A percentile compares a stretch with the other conserved stretches of the same genome.
These are phyloP conservation scores for Aegithalos caudatus DNA, from an alignment of 2,113 vertebrate species.

Conservation along the genomic window DNA sequence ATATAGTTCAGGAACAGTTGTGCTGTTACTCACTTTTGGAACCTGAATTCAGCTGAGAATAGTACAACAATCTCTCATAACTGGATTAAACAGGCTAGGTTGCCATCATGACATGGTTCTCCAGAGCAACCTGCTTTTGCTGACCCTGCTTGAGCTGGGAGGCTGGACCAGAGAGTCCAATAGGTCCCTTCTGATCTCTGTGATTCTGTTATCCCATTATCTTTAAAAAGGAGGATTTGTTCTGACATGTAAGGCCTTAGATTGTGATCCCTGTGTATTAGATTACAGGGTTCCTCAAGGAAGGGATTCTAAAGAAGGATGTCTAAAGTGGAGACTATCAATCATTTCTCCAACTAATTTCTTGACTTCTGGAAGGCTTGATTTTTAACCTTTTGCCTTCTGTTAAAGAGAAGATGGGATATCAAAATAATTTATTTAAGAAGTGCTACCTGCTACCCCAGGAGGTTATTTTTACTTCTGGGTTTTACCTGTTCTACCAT, in stretches of 20 bases:
- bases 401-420: not conserved
- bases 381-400: not conserved
- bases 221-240: not conserved
- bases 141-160: not conserved
- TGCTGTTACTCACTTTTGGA: not conserved
- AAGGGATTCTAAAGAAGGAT: not conserved
- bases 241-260: not conserved
- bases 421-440: not conserved
- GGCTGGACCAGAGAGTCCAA: not conserved
- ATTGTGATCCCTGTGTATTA: not conserved
- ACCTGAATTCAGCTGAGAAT: not conserved
- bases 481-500: not conserved
- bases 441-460: not conserved
- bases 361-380: not conserved
- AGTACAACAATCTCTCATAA: not conserved
- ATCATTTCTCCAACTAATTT: not conserved
- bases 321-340: not conserved
- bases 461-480: not conserved
- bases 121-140: not conserved
- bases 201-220: not conserved
- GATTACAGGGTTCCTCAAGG: not conserved
- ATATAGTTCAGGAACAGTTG: not conserved
- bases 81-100: not conserved
- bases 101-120: not conserved
- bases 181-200: not conserved